Base-by-base conservation (phyloP, 2,888 invertebrate species). In the Parelbella ahira region DNA sequence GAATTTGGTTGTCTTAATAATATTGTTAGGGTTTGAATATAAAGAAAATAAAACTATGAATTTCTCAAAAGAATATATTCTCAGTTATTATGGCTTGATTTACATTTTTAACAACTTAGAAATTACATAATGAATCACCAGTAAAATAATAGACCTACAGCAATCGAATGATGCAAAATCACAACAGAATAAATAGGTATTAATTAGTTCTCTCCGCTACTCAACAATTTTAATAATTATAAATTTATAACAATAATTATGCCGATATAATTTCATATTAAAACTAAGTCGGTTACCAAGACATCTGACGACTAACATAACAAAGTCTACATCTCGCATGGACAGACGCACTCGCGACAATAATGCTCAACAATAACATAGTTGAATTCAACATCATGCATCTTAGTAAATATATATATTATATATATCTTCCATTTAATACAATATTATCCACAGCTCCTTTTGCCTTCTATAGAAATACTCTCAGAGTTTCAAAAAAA, bases 21-120 rank as follows among this genome's bases (percentile, higher is more conserved):
- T n/a, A n/a, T n/a, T n/a, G n/a, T n/a, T n/a, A n/a, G n/a, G n/a
- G n/a, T n/a, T n/a, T n/a, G n/a, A n/a, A n/a, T n/a, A n/a, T n/a
- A n/a, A n/a, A n/a, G n/a, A n/a, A n/a, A n/a, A n/a, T n/a, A n/a
- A n/a, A n/a, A n/a, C n/a, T n/a, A n/a, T n/a, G n/a, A n/a, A n/a
- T 49, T 61, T 52, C 46, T 84, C 81, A 84, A 86, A 87, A 87
- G 76, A 86, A 86, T 87, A 86, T 87, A 87, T 84, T 86, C 74
- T 84, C 81, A 84, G 80, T 87, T 86, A 84, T 87, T 86, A 87
- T 87, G 86, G 87, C 87, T 86, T 83, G 80, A 83, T 84, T 86
- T 86, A 86, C 81, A 86, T 76, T 82, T 15, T 79, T 82, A 86
- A 86, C 86, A 86, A 87, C 84, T 86, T 86, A 87, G 73, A 67